phyloP scores from a whole-genome alignment of 2,888 invertebrate genomes.

The Parapristionchus giblindavisi region DNA sequence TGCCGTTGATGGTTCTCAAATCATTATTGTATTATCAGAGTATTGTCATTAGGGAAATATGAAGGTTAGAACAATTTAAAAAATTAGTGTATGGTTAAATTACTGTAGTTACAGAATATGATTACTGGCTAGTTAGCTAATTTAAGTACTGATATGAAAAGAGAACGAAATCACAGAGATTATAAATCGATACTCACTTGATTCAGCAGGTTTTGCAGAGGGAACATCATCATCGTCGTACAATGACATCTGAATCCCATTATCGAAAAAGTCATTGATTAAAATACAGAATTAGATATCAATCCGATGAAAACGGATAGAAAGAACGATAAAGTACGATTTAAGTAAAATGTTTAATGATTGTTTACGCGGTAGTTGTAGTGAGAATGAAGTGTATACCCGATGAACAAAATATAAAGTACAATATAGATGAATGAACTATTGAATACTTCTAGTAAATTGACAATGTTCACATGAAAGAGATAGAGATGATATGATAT shows the following conservation, averaged over 20 bases:
- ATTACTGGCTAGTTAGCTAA: too few species aligned
- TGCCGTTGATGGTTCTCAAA: not conserved
- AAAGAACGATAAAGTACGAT: not conserved
- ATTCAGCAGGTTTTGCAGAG: constrained; percentile 8
- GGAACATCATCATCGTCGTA: constrained; percentile 30
- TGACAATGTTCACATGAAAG: not conserved
- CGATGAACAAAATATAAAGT: not conserved
- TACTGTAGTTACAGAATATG: too few species aligned
- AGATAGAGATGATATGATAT: not conserved
- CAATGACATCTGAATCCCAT: constrained; percentile 10
- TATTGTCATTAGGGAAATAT: not conserved
- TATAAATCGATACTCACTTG: too few species aligned
- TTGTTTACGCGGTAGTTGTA: not conserved
- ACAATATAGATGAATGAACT: not conserved
- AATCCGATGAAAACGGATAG: not conserved
- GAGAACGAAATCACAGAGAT: too few species aligned
- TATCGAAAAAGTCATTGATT: not conserved
- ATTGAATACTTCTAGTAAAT: not conserved
- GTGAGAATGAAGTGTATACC: not conserved
- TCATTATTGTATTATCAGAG: not conserved
- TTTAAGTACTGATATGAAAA: too few species aligned
- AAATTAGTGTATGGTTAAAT: too few species aligned
- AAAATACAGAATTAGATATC: not conserved
- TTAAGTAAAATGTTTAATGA: constrained; percentile 15
- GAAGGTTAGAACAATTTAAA: not conserved